Evolutionary conservation across 2,797 vertebrate species (phyloP).

Genomic region (Somateria mollissima): DNA sequence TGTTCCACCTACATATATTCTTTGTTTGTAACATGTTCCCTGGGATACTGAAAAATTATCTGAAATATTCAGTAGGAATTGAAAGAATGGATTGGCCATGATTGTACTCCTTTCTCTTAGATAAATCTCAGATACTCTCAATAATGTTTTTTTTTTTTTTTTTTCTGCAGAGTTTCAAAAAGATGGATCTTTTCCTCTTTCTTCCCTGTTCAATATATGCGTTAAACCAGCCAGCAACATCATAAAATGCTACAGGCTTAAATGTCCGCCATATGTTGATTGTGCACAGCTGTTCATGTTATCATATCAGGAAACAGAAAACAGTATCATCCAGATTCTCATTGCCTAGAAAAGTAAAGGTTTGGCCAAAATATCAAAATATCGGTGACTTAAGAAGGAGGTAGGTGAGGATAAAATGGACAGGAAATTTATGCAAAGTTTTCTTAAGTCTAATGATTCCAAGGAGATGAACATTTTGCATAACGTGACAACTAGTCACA

Average conservation of each 20-base stretch:
- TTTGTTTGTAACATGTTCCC: background rate
- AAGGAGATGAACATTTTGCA: background rate
- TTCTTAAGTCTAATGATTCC: background rate
- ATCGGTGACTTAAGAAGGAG: background rate
- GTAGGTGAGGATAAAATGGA: background rate
- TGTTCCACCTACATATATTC: fast-evolving
- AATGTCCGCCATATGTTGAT: background rate
- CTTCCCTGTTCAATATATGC: background rate
- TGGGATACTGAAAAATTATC: background rate
- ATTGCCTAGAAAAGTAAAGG: background rate
- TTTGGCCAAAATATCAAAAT: background rate
- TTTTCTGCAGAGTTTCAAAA: background rate
- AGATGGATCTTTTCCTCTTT: background rate
- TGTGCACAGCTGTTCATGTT: background rate
- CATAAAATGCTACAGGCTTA: background rate
- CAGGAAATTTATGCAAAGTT: background rate
- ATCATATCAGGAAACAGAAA: background rate
- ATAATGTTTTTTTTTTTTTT: background rate
- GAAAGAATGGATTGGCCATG: background rate
- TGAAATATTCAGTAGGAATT: background rate
- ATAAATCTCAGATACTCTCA: background rate
- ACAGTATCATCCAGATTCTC: background rate
- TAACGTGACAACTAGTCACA: background rate
- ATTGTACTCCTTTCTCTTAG: background rate
- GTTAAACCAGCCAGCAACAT: background rate